Conservation (phyloP, 2,113 vertebrate species). For the Hepsetus odoe region DNA sequence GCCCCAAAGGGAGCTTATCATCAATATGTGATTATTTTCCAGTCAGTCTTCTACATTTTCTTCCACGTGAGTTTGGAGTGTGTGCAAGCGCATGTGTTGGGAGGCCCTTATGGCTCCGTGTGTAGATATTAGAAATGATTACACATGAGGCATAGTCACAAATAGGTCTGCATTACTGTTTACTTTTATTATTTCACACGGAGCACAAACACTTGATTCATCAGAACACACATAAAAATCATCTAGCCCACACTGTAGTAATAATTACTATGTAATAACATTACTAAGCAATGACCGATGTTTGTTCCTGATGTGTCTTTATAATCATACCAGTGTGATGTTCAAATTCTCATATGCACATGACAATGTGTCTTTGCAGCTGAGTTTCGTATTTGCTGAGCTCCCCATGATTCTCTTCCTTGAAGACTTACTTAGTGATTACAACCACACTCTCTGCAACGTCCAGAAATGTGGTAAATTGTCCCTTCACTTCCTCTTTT, state of each 20-base stretch:
- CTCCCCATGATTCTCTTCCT: conserved; percentile 90
- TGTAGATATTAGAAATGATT: too few species aligned
- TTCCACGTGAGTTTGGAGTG: conserved; percentile 82
- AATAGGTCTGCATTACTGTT: too few species aligned
- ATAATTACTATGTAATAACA: background rate
- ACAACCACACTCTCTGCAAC: conserved; percentile 75
- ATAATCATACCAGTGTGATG: background rate
- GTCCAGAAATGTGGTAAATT: conserved; percentile 86
- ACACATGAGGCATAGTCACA: too few species aligned
- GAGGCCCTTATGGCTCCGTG: too few species aligned
- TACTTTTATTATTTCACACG: too few species aligned
- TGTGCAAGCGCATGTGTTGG: background rate
- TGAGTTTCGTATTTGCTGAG: conserved; percentile 90
- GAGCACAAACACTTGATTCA: too few species aligned
- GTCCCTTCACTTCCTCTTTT: background rate
- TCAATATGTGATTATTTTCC: conserved; percentile 85
- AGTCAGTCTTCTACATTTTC: conserved; percentile 84
- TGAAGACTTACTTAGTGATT: conserved; percentile 76
- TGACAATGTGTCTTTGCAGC: conserved; percentile 66
- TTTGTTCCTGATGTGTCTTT: background rate
- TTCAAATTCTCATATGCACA: background rate
- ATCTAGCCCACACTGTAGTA: too few species aligned
- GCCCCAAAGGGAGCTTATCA: conserved; percentile 80
- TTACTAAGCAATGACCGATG: background rate
- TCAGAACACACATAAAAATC: too few species aligned